These are phyloP conservation scores for Microcebus tavaratra DNA, from an alignment of 2,113 vertebrate genomes.

Conservation along the genomic window DNA sequence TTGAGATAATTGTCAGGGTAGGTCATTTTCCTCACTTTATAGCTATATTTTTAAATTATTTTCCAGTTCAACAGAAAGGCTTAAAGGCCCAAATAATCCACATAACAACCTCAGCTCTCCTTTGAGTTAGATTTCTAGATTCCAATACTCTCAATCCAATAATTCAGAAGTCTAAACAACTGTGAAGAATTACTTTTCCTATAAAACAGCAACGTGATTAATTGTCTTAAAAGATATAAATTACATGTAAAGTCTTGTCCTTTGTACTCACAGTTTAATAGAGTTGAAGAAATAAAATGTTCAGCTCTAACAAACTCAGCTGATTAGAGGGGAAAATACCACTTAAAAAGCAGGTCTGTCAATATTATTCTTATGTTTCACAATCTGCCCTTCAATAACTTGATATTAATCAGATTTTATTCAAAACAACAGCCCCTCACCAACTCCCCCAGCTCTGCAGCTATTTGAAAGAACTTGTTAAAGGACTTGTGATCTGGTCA, in stretches of 20 bases:
- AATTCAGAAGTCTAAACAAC: not conserved
- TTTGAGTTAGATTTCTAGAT: slow-evolving; percentile 31
- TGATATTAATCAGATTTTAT: slow-evolving; percentile 59
- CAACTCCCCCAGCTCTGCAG: not conserved
- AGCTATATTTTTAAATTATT: not conserved
- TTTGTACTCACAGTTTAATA: not conserved
- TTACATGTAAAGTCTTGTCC: slow-evolving; percentile 4
- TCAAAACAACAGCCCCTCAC: slow-evolving; percentile 58
- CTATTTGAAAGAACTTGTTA: slow-evolving; percentile 59
- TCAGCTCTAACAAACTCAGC: slow-evolving; percentile 18
- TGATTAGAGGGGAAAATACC: not conserved
- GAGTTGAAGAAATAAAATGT: slow-evolving; percentile 34
- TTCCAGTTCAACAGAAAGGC: not conserved
- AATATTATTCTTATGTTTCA: slow-evolving; percentile 60
- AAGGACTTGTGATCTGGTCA: slow-evolving; percentile 18
- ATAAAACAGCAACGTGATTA: not conserved
- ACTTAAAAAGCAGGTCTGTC: slow-evolving; percentile 45
- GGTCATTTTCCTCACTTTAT: not conserved
- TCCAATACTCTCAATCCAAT: not conserved
- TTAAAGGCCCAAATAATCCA: not conserved
- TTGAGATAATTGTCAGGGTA: not conserved
- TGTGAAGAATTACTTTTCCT: slow-evolving; percentile 18
- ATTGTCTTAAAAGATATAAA: slow-evolving; percentile 20
- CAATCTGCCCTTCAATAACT: slow-evolving; percentile 53
- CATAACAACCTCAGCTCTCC: not conserved